Evolutionary conservation across 2,797 vertebrate genomes (phyloP), one percentile per base, ranked within the genome.

Genomic region (Molossus molossus): DNA sequence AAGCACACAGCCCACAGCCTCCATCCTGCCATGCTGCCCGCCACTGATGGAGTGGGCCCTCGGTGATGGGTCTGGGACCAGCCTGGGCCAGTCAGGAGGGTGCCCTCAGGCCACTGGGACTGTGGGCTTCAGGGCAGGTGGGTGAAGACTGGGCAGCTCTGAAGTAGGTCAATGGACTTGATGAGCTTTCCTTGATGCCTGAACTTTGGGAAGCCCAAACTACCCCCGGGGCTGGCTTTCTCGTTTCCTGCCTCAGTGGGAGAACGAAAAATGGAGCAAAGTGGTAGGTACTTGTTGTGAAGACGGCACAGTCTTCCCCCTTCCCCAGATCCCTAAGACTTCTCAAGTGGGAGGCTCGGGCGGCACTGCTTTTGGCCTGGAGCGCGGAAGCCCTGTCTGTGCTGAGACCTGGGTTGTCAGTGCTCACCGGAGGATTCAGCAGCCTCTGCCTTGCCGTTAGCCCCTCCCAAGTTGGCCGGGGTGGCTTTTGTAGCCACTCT

Each of bases 11-110:
- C 98, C 5, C 98, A 98, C 86, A 97, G 98, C 27, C 99, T 99
- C 98, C 98, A 98, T 97, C 97, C 98, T n/a, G 25, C 98, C 98
- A 99, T 99, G 97, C 99, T 98, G 96, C 99, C 98, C 0, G 98
- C 98, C 48, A 4, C 96, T 4, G 99, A 98, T 98, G 98, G 98
- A 97, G 98, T 86, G 0, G 97, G 98, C 6, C 99, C 99, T 93
- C 99, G 99, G 97, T 99, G 99, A 99, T 98, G 97, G 95, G 97
- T 50, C 91, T 29, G n/a, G 64, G 91, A 48, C 53, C 58, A 84
- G 37, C 62, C 21, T 21, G 89, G 62, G 33, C 73, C 53, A 81
- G 73, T 94, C 75, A 18, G 62, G 77, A 91, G 79, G 81, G 55
- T 40, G 29, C 29, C 23, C 12, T 60, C 72, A 79, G 81, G 89